Evolutionary conservation across 2,888 invertebrate genomes (phyloP), one percentile per base, ranked within the genome.

Genomic region (Platypus cylindrus): DNA sequence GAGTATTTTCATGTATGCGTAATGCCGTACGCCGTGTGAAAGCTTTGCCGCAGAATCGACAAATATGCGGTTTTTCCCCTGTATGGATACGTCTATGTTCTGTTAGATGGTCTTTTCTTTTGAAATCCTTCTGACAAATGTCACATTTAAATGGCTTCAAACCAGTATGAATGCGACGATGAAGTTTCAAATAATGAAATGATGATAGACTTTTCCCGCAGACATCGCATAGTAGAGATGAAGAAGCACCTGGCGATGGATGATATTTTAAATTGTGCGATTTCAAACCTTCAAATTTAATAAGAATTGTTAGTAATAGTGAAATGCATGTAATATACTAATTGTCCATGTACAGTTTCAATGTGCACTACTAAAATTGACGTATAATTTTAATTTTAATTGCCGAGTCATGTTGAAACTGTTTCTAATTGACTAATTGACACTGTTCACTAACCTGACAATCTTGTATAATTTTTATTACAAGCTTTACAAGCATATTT

Each of bases 1-100:
- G 73, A 50, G 69, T 71, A 53, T 71, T 58, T 54, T 70, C 69
- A 54, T 73, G 72, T 45, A 71, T 71, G 47, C 68, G 69, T 42
- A 73, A 65, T 23, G 71, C 71, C 41, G 70, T 68, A 17, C 70
- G 62, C 58, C 72, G 71, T 12, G 67, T 67, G 59, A 73, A 73
- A 5, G 68, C 69, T 56, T 72, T 73, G 12, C 69, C 69, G 57
- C 73, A 73, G 52, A 66, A 65, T 43, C 67, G 62, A 53, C 73
- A 73, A 41, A 68, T 67, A 58, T 70, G 68, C 27, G 73, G 73
- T 55, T 70, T 70, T 59, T 72, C 71, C 0, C 72, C 72, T 1
- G 69, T 68, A 56, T 73, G 73, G 31, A 70, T 70, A 30, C 72
- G 63, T 56, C 70, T 69, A 60, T 73, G 73, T 30, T 52, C 54